Evolutionary conservation across 2,113 vertebrate genomes (phyloP), one percentile per base, ranked within the genome.

Genomic region (Tamias sibiricus): DNA sequence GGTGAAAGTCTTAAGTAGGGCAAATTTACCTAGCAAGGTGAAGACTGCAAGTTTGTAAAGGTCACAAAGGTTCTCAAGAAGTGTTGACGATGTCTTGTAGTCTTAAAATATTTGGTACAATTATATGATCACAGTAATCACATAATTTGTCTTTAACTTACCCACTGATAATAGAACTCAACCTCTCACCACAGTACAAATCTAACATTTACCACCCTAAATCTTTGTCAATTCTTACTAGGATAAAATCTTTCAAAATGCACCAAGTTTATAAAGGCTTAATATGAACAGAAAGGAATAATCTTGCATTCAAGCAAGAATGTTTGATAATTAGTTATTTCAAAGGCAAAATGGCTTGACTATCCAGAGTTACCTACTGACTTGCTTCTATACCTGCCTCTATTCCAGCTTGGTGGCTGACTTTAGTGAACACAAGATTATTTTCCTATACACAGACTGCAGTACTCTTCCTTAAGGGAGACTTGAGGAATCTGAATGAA

Each of bases 191-290:
- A 49, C 0, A 16, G 64, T 26, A 90, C 81, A 87, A 80, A 89
- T 37, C n/a, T 79, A 75, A 72, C 32, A 20, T 75, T 96, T 57
- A 83, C 3, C 22, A 26, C 30, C 47, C 68, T n/a, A 66, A 84
- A 84, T 68, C 62, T 94, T 20, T 85, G 54, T 93, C 66, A 80
- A 13, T 79, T 95, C 66, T 94, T 75, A 80, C 14, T 49, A 37
- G 20, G 14, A 47, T 40, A 62, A 95, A 77, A 64, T 26, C 30
- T 79, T 64, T 52, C 40, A 54, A 69, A 11, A 59, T 0, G 14
- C 9, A 11, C 59, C 77, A 80, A 81, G 11, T 76, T 49, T 85
- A 59, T 59, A 69, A 90, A 80, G 81, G 69, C 32, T 75, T 83
- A 35, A 44, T 76, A 77, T 30, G 52, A 76, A 77, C 8, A 37